Evolutionary conservation across 2,888 invertebrate species (phyloP).

Genomic region (Nematopogon swammerdamellus): DNA sequence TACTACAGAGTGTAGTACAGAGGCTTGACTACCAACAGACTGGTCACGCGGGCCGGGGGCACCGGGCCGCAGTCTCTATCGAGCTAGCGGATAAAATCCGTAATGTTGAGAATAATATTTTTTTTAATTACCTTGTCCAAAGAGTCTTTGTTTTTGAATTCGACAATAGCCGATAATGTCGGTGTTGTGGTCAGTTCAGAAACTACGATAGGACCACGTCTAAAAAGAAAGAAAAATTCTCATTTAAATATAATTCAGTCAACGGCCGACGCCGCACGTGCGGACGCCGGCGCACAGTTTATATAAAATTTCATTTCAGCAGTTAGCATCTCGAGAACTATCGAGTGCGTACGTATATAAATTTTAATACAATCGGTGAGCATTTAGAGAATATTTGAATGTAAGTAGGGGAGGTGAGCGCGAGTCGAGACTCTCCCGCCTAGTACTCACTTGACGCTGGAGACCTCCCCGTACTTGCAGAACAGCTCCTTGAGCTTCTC

Average conservation of each 20-base stretch:
- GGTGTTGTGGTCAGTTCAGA: constrained; percentile 57
- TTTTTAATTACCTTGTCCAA: constrained; percentile 49
- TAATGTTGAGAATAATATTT: constrained; percentile 14
- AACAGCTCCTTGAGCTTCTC: constrained; percentile 49
- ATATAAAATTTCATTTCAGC: constrained; percentile 10
- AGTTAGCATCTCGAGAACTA: constrained; percentile 6
- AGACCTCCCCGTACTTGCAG: constrained; percentile 44
- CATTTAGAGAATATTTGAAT: constrained; percentile 5
- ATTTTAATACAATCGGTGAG: constrained; percentile 10
- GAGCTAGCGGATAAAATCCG: neutral
- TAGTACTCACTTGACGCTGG: constrained; percentile 34
- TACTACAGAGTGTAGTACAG: neutral
- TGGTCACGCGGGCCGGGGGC: neutral
- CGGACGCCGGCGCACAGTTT: constrained; percentile 30
- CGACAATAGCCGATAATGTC: constrained; percentile 56
- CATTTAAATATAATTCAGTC: constrained; percentile 37
- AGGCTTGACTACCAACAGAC: too few species aligned
- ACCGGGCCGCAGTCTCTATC: neutral
- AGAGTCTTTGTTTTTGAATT: constrained; percentile 57
- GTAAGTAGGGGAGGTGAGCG: neutral
- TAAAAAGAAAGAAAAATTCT: constrained; percentile 53
- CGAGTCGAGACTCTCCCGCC: neutral
- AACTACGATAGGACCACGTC: constrained; percentile 58
- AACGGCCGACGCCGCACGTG: constrained; percentile 20
- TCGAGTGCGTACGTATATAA: too few species aligned